These are phyloP conservation scores for Suncus etruscus DNA, from an alignment of 2,113 vertebrate genomes.

Conservation along the genomic window DNA sequence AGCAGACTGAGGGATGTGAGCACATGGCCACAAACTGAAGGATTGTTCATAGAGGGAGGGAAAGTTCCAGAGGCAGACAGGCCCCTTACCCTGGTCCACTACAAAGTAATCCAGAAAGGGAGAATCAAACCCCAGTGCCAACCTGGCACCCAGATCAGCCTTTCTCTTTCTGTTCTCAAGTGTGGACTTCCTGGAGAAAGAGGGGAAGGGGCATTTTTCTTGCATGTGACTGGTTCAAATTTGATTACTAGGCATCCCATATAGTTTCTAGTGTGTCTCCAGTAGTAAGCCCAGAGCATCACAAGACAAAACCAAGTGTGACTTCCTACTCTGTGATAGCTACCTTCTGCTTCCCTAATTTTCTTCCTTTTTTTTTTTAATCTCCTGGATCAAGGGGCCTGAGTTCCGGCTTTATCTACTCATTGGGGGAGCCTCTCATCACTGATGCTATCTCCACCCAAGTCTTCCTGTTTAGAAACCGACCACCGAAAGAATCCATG, in stretches of 20 bases:
- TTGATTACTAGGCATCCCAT: no score
- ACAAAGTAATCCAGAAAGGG: neutral
- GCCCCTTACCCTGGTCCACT: neutral
- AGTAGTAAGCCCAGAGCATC: no score
- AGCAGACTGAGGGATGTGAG: constrained; percentile 3
- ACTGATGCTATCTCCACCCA: neutral
- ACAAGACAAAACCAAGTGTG: neutral
- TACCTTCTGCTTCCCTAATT: neutral
- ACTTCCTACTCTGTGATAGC: constrained; percentile 1
- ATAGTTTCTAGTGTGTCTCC: no score
- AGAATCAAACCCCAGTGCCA: neutral
- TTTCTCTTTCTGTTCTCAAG: neutral
- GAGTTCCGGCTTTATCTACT: neutral
- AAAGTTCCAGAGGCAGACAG: neutral
- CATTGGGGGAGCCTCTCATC: neutral
- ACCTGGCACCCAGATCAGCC: neutral
- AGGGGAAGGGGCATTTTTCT: neutral
- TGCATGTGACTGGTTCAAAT: no score
- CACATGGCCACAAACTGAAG: neutral
- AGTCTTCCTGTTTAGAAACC: neutral
- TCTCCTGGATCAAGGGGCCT: neutral
- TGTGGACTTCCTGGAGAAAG: neutral
- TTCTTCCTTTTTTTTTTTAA: neutral
- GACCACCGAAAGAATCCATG: neutral
- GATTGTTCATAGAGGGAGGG: neutral